A percentile compares a stretch with the other conserved stretches of the same genome.
These are phyloP conservation scores for Meghimatium bilineatum DNA, from an alignment of 2,888 invertebrate genomes.

Conservation along the genomic window DNA sequence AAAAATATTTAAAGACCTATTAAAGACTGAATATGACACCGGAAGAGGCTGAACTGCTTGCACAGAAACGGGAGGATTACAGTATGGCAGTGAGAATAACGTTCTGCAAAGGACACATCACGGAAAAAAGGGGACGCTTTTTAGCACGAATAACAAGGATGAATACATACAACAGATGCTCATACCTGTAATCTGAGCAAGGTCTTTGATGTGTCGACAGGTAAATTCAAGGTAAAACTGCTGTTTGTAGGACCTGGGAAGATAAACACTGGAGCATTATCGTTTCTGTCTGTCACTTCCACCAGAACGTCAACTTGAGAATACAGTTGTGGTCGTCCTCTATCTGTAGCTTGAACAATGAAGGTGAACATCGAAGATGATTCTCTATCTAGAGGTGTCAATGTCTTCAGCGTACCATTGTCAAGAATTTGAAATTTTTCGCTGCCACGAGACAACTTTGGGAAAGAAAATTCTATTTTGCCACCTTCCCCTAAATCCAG, in stretches of 20 bases:
- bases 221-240: constrained; percentile 39
- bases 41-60: no score
- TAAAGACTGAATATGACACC: no score
- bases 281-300: constrained; percentile 64
- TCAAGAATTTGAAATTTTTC: constrained; percentile 39
- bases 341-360: constrained; percentile 61
- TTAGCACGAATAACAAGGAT: neutral
- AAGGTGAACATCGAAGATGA: constrained; percentile 55
- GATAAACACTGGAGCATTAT: constrained; percentile 64
- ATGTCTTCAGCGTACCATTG: constrained; percentile 61
- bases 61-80: no score
- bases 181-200: constrained; percentile 39
- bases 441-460: neutral
- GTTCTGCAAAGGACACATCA: no score
- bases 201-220: constrained; percentile 21
- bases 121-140: no score
- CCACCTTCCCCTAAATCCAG: constrained; percentile 47
- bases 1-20: no score
- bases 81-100: no score
- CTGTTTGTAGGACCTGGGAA: constrained; percentile 51
- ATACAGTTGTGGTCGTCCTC: constrained; percentile 60
- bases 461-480: constrained; percentile 36
- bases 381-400: constrained; percentile 64
- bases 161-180: neutral
- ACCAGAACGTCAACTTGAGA: constrained; percentile 61